Conservation (phyloP, 1,140 invertebrate genomes). For the Zaprionus africanus region DNA sequence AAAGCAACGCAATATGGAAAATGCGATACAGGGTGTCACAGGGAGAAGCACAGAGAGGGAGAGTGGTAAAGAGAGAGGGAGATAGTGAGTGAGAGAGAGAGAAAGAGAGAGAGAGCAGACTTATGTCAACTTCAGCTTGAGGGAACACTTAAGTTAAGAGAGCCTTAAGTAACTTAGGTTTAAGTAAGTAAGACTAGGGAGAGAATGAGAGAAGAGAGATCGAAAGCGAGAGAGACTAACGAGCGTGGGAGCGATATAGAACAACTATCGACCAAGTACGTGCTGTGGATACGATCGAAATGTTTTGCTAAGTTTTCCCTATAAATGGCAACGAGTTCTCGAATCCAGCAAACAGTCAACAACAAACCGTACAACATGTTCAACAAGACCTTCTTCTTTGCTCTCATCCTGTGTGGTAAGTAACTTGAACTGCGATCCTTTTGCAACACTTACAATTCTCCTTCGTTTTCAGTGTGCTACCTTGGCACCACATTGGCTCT, state of each 20-base stretch:
- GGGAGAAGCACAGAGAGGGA: neutral
- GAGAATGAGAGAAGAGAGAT: neutral
- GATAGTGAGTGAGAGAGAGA: neutral
- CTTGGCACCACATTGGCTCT: constrained; percentile 13
- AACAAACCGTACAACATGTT: constrained; percentile 53
- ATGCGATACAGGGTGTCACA: constrained; percentile 11
- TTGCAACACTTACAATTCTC: neutral
- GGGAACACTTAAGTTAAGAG: neutral
- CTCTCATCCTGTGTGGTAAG: constrained; percentile 62
- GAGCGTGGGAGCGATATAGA: neutral
- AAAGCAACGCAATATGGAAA: constrained; percentile 23
- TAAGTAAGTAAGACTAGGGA: neutral
- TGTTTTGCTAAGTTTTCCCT: neutral
- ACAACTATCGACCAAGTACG: constrained; percentile 8
- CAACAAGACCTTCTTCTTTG: constrained; percentile 54
- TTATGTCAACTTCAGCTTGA: neutral
- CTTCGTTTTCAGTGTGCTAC: constrained; percentile 18
- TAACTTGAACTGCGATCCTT: neutral
- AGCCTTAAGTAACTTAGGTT: neutral
- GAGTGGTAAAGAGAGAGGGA: neutral
- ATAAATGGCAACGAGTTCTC: constrained; percentile 18
- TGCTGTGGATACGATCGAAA: constrained; percentile 7
- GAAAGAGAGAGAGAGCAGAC: neutral
- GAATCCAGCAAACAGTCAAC: constrained; percentile 40
- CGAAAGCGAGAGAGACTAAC: neutral